These are phyloP conservation scores for Acestrorhynchus altus DNA, from an alignment of 2,797 vertebrate genomes.

Conservation along the genomic window DNA sequence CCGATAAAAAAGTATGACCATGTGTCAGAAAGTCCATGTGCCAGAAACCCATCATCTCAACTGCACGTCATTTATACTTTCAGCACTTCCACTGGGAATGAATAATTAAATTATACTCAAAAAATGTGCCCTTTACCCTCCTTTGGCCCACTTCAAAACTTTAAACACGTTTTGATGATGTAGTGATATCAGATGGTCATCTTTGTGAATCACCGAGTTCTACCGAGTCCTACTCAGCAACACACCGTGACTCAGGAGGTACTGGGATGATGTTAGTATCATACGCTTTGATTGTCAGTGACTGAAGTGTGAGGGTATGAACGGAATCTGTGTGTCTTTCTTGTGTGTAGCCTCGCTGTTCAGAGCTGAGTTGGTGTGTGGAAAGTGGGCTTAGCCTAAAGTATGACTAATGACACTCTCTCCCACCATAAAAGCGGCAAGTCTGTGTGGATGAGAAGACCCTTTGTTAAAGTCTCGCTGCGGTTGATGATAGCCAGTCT, in stretches of 20 bases:
- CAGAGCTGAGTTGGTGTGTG: conserved; percentile 47
- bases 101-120: conserved; percentile 37
- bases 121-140: conserved; percentile 2
- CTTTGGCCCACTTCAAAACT: conserved; percentile 6
- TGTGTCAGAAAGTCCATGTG: neutral
- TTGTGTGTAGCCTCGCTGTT: conserved; percentile 45
- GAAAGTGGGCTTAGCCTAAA: conserved; percentile 57
- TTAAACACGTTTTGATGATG: conserved; percentile 10
- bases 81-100: neutral
- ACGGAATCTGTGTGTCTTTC: conserved; percentile 24
- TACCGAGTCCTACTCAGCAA: conserved; percentile 7
- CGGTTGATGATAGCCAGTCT: conserved; percentile 61
- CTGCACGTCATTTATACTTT: neutral
- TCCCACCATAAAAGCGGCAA: conserved; percentile 52
- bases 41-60: neutral
- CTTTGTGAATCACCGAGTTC: conserved; percentile 37
- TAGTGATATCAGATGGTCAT: conserved; percentile 22
- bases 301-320: conserved; percentile 17
- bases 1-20: too few species aligned
- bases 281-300: conserved; percentile 40
- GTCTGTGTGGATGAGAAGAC: conserved; percentile 54
- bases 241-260: conserved; percentile 37
- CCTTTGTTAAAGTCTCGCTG: conserved; percentile 53
- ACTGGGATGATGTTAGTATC: conserved; percentile 39
- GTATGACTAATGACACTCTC: conserved; percentile 58